phyloP scores from a whole-genome alignment of 2,888 invertebrate genomes.

The Eupithecia dodoneata region DNA sequence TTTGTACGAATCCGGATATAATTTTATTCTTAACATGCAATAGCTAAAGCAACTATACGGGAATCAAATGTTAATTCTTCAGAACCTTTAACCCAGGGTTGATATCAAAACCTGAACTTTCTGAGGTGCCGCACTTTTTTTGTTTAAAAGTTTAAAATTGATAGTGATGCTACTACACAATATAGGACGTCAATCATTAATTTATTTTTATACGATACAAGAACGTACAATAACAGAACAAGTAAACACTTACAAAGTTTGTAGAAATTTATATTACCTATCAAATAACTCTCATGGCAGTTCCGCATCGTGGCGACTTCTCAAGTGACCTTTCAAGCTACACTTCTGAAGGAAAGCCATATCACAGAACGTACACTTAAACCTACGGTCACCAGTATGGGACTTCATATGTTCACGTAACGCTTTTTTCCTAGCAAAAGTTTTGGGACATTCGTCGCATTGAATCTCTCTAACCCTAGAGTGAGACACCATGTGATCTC shows the following conservation, averaged over 20 bases:
- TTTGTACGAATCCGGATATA: neutral
- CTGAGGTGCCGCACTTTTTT: neutral
- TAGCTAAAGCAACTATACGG: conserved; percentile 7
- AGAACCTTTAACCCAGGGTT: neutral
- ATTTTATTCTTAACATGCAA: conserved; percentile 9
- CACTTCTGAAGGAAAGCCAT: conserved; percentile 51
- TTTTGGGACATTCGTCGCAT: conserved; percentile 50
- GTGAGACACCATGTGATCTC: conserved; percentile 54
- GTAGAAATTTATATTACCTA: neutral
- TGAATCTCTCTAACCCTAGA: conserved; percentile 46
- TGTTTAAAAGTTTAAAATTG: neutral
- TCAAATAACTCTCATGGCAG: conserved; percentile 15
- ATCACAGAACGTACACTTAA: conserved; percentile 54
- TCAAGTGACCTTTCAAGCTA: conserved; percentile 41
- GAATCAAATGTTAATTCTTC: neutral
- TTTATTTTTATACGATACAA: neutral
- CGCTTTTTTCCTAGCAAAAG: conserved; percentile 49
- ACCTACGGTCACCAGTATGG: conserved; percentile 43
- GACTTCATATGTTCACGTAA: conserved; percentile 47
- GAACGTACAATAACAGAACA: neutral
- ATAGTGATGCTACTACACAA: no score
- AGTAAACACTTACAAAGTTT: neutral
- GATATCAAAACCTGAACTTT: neutral
- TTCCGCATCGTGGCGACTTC: conserved; percentile 35
- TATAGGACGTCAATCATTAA: neutral